phyloP scores from a whole-genome alignment of 2,113 vertebrate genomes.

The Hippocampus abdominalis region DNA sequence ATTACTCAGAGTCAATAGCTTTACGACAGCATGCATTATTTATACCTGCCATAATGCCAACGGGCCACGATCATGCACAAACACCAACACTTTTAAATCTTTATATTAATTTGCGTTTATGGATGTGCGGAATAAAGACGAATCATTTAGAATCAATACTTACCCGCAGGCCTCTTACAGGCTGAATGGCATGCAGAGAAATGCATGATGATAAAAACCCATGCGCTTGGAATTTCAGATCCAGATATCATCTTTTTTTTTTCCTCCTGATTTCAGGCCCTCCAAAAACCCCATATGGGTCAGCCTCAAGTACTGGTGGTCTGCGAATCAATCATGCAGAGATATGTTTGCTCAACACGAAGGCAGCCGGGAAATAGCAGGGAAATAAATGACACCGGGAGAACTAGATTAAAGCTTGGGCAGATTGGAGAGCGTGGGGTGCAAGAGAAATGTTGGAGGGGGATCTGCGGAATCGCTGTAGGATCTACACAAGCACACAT shows the following conservation, averaged over 20 bases:
- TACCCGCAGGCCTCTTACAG: neutral
- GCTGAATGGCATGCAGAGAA: neutral
- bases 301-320: no score
- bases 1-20: slow-evolving; percentile 32
- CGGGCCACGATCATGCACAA: neutral
- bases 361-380: neutral
- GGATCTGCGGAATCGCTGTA: slow-evolving; percentile 21
- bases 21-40: slow-evolving; percentile 1
- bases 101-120: neutral
- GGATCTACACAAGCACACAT: slow-evolving; percentile 17
- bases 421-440: slow-evolving; percentile 40
- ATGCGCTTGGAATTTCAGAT: no score
- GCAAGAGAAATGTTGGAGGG: neutral
- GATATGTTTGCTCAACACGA: slow-evolving; percentile 63
- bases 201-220: no score
- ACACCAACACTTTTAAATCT: neutral
- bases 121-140: neutral
- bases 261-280: no score
- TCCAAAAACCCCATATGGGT: no score
- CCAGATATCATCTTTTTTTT: no score
- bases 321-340: neutral
- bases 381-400: slow-evolving; percentile 37
- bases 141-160: neutral
- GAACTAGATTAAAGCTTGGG: slow-evolving; percentile 37
- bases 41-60: neutral